These are phyloP conservation scores for Lasioglossum lativentre DNA, from an alignment of 2,888 invertebrate genomes.

Conservation along the genomic window DNA sequence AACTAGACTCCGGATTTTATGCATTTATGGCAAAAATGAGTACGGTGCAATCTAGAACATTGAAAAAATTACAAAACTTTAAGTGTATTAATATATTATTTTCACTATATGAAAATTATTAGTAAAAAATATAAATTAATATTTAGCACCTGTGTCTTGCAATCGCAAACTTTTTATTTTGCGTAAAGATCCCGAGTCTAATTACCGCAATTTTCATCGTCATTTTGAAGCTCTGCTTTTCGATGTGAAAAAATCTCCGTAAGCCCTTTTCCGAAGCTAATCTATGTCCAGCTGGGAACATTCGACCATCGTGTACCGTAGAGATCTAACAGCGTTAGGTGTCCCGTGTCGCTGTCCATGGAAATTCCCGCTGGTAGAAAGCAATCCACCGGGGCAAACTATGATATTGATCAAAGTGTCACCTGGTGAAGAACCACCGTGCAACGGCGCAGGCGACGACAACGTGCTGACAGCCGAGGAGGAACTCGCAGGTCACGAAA, in stretches of 20 bases:
- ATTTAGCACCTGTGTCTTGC: too few relatives aligned
- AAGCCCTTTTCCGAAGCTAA: neutral
- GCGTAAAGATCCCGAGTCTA: too few relatives aligned
- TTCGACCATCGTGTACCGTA: neutral
- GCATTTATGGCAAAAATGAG: too few relatives aligned
- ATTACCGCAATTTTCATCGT: neutral
- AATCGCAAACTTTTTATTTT: too few relatives aligned
- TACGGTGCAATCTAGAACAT: too few relatives aligned
- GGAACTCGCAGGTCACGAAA: conserved; percentile 87
- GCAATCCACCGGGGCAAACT: conserved; percentile 22
- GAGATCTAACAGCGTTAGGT: neutral
- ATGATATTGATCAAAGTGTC: conserved; percentile 56
- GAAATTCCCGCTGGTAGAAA: conserved; percentile 19
- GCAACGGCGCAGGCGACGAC: conserved; percentile 88
- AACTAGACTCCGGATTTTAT: too few relatives aligned
- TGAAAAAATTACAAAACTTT: too few relatives aligned
- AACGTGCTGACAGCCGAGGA: conserved; percentile 88
- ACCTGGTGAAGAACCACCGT: conserved; percentile 88
- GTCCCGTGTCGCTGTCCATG: neutral
- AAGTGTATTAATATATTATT: too few relatives aligned
- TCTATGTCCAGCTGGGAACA: conserved; percentile 5
- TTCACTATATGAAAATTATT: too few relatives aligned
- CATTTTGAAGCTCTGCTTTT: neutral
- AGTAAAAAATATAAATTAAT: too few relatives aligned
- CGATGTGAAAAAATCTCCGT: neutral